Base-by-base conservation (phyloP, 2,797 vertebrate genomes). In the Smutsia gigantea region DNA sequence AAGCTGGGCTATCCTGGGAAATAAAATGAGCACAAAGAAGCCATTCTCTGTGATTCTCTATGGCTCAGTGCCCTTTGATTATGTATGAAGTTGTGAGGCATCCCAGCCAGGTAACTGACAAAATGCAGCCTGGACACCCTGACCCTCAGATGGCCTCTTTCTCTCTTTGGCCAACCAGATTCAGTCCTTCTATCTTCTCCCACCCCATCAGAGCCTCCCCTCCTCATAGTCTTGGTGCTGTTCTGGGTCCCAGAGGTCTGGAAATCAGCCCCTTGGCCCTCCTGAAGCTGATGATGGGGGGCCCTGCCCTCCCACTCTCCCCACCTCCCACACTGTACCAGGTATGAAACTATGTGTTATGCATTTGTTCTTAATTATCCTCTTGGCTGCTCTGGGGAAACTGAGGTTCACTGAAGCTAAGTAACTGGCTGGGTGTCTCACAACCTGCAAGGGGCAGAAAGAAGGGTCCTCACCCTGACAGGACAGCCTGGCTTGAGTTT, bases 1-100 rank as follows among this genome's bases (percentile, higher is more conserved):
- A 85, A 81, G 55, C 66, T 69, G 57, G 46, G 83, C 59, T 82
- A 18, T 87, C 66, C 55, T 72, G 51, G 94, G 83, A 94, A 97
- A 91, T 85, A 68, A 89, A 97, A 93, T 96, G 42, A 78, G 74
- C 87, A 77, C 68, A 61, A 63, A 88, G 66, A 90, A 93, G n/a
- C 59, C 53, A 59, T 94, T 94, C 89, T 68, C 63, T 29, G 0
- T 31, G 55, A 57, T 55, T 89, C 31, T 59, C 31, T n/a, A 39
- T 63, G 83, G 72, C 72, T 85, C 61, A 27, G 34, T 21, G 77
- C 31, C 79, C 61, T 88, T 90, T 94, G 91, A 87, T 87, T 85
- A 57, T 91, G 81, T 83, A 51, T 1, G 42, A 87, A 71, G 55
- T 64, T 59, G 66, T 34, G 77, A 94, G 63, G n/a, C 55, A 42